phyloP scores from a whole-genome alignment of 2,797 vertebrate genomes.

The Phalloptychus januarius region DNA sequence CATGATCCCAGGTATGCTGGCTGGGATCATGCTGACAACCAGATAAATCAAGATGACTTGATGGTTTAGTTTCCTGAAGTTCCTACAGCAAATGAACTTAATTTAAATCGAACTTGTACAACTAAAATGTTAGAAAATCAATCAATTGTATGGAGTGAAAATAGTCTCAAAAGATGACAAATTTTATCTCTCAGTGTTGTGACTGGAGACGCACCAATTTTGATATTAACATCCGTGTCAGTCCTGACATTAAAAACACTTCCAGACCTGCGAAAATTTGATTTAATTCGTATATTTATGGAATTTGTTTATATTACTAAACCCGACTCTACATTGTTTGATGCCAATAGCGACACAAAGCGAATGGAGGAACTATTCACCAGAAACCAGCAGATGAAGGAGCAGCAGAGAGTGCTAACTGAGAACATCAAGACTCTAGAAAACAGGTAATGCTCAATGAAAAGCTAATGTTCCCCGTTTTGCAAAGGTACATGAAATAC shows the following conservation, averaged over 20 bases:
- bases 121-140: not conserved
- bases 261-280: not conserved
- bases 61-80: not conserved
- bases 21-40: not conserved
- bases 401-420: constrained; percentile 91
- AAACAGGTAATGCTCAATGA: constrained; percentile 84
- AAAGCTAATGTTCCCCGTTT: not conserved
- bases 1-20: no score
- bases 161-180: no score
- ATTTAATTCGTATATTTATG: not conserved
- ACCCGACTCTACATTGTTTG: not conserved
- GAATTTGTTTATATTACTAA: not conserved
- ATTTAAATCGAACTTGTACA: not conserved
- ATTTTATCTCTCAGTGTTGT: no score
- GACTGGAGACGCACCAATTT: no score
- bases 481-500: not conserved
- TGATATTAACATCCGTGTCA: no score
- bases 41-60: not conserved
- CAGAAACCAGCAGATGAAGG: constrained; percentile 94
- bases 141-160: no score
- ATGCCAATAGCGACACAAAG: constrained; percentile 85
- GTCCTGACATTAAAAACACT: no score
- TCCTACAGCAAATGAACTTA: not conserved
- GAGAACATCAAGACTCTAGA: constrained; percentile 94
- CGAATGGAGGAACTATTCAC: constrained; percentile 92